These are phyloP conservation scores for Lydus trimaculatus DNA, from an alignment of 2,888 invertebrate species.

Conservation along the genomic window DNA sequence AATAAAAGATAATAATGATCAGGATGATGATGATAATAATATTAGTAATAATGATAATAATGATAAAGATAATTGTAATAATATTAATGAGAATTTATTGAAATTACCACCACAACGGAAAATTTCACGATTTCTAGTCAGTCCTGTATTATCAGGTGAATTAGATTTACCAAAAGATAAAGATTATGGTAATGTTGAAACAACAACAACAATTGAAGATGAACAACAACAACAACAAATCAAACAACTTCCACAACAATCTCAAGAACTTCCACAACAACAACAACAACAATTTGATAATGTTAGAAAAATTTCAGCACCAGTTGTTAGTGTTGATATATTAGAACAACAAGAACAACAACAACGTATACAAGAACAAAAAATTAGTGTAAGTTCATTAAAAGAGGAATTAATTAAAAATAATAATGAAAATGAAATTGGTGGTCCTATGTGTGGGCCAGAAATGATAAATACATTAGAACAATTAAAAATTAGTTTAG, in stretches of 20 bases:
- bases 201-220: slow-evolving; percentile 11
- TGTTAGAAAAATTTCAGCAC: slow-evolving; percentile 48
- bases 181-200: slow-evolving; percentile 46
- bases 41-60: slow-evolving; percentile 17
- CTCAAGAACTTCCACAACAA: too few relatives aligned
- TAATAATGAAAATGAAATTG: slow-evolving; percentile 46
- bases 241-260: slow-evolving; percentile 11
- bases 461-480: slow-evolving; percentile 65
- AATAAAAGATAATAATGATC: slow-evolving; percentile 18
- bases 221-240: slow-evolving; percentile 17
- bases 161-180: slow-evolving; percentile 58
- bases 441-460: slow-evolving; percentile 60
- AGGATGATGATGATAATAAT: slow-evolving; percentile 29
- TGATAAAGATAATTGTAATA: slow-evolving; percentile 32
- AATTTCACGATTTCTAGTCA: slow-evolving; percentile 83
- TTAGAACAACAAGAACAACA: slow-evolving; percentile 42
- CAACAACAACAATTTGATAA: slow-evolving; percentile 30
- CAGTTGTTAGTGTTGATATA: slow-evolving; percentile 35
- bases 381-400: slow-evolving; percentile 46
- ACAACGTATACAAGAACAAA: slow-evolving; percentile 42
- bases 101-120: slow-evolving; percentile 69
- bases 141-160: slow-evolving; percentile 74
- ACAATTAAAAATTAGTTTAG: slow-evolving; percentile 66
- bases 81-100: slow-evolving; percentile 25
- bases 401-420: slow-evolving; percentile 46